Evolutionary conservation across 2,888 invertebrate genomes (phyloP), one percentile per base, ranked within the genome.

Genomic region (Drosophila peninsularis): DNA sequence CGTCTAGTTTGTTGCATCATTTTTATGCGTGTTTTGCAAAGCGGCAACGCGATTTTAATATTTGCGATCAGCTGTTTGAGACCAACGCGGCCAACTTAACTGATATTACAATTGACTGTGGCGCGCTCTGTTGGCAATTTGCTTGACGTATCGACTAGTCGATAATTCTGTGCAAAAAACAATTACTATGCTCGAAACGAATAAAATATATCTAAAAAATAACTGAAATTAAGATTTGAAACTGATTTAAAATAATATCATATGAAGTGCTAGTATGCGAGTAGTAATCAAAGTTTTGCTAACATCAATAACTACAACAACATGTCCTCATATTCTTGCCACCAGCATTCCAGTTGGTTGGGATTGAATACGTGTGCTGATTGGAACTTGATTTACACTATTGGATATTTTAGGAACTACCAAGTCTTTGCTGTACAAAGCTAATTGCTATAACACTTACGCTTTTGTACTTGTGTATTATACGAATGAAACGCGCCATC

Each of bases 1-100:
- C 75, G 75, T 67, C 68, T 86, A 2, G 71, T 75, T 72, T 75
- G 84, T 85, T 88, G 86, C 84, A 82, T 80, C 80, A 79, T 80
- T 42, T 78, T 36, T 42, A 17, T 27, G 57, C 57, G 70, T 67
- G 53, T 41, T 69, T 70, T 69, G 14, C 32, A n/a, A 21, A 67
- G 50, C 78, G 62, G 63, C 55, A 62, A 64, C 37, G 49, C 27
- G 52, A 62, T 34, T 68, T 75, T 54, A 57, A 64, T 54, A 64
- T 1, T 24, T 7, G 17, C 7, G 10, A 71, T 45, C 76, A 77
- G 76, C 75, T 77, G 75, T 50, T 67, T 34, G 3, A 4, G n/a
- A 17, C n/a, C 30, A 3, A 19, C 10, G 57, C 63, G 34, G 47
- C 73, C 36, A 77, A 72, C 66, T 72, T 71, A 39, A 44, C 39